Percentiles rank a stretch among this genome's conserved stretches.
phyloP scores from a whole-genome alignment of 2,113 vertebrate species.

The Orthochromis indermauri region DNA sequence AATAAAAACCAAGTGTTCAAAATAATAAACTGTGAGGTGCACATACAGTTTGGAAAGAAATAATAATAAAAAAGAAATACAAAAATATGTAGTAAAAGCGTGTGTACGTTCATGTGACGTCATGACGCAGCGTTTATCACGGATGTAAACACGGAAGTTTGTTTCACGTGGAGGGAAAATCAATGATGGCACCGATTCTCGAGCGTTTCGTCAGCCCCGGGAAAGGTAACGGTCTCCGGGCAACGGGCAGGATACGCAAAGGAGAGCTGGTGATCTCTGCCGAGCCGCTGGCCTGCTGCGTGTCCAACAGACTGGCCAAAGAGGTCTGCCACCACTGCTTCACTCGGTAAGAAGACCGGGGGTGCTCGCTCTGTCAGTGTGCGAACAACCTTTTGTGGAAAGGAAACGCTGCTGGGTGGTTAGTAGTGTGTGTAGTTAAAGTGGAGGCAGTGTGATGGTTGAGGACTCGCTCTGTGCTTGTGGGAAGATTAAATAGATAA shows the following conservation, averaged over 20 bases:
- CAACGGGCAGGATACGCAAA: conserved; percentile 13
- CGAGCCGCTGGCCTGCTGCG: conserved; percentile 76
- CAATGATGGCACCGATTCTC: conserved; percentile 61
- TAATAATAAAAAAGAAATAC: neutral
- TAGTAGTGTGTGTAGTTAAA: neutral
- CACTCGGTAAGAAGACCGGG: conserved; percentile 73
- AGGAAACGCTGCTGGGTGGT: neutral
- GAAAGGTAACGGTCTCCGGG: conserved; percentile 78
- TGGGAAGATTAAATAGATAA: neutral
- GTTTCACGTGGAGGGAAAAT: conserved; percentile 4
- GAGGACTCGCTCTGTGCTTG: neutral
- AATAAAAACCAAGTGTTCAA: neutral
- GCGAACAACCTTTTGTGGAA: too few species aligned
- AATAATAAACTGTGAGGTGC: neutral
- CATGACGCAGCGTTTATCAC: conserved; percentile 16
- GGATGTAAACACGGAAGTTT: conserved; percentile 47
- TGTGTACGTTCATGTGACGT: neutral
- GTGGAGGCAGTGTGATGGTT: neutral
- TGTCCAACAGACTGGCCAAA: conserved; percentile 62
- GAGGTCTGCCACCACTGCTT: conserved; percentile 80
- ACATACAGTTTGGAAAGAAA: neutral
- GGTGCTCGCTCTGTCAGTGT: neutral
- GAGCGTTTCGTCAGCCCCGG: conserved; percentile 75
- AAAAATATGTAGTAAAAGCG: neutral
- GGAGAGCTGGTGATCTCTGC: conserved; percentile 72